Evolutionary conservation across 2,113 vertebrate species (phyloP), one percentile per base, ranked within the genome.

Genomic region (Alaudala cheleensis): DNA sequence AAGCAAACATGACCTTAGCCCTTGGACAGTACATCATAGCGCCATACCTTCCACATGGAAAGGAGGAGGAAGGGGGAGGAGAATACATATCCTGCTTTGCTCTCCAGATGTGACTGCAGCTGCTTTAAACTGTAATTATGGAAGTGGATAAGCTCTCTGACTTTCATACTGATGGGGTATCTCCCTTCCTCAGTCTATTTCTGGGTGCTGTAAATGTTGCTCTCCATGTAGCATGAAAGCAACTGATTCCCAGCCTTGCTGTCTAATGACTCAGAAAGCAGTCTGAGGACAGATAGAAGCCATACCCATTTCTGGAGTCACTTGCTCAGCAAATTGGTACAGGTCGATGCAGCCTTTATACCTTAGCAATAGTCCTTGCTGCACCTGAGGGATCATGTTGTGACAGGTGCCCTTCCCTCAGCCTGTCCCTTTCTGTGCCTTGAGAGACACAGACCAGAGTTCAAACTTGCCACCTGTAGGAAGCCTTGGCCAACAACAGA

Each of bases 1-100:
- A 93, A 96, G 80, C 76, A 94, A 96, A 92, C 82, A 86, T 69
- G 82, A 88, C 86, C 90, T 96, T 96, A 74, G 81, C 40, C 93
- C 88, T 92, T 0, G 4, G 64, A 83, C 61, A 67, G 69, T 76
- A 77, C 70, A 83, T 86, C 67, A 39, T 2, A 49, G 62, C 0
- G 0, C 44, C 76, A 34, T 92, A 81, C 39, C 20, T 94, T 90
- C 86, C 79, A 74, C 37, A 79, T 40, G 60, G 76, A 71, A 90
- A 78, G 45, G 20, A 84, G 76, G 60, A 88, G 54, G 51, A 67
- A 86, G 49, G 28, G 40, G 49, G 44, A 74, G 90, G 82, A 84
- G 80, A 94, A 86, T 9, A 60, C 28, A 12, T 60, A 29, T 17
- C 60, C 65, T 81, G n/a, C 86, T 88, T 78, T 88, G 39, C 88